These are phyloP conservation scores for Novumbra hubbsi DNA, from an alignment of 2,797 vertebrate species.

Conservation along the genomic window DNA sequence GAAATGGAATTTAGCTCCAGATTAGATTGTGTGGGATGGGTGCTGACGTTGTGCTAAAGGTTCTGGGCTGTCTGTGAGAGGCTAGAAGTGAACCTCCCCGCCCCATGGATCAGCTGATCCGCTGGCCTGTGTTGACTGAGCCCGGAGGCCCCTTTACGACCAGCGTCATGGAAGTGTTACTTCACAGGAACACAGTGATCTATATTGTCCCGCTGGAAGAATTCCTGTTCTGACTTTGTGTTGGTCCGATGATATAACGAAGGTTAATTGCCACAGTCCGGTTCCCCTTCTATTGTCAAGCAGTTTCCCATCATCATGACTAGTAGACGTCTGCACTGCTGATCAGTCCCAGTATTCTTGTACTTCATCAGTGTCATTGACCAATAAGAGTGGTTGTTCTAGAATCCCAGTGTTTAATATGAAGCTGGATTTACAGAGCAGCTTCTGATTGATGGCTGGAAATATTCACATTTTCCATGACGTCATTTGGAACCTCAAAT, in stretches of 20 bases:
- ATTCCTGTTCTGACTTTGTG: constrained; percentile 25
- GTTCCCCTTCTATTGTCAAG: neutral
- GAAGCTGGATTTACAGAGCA: no score
- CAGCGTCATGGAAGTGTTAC: constrained; percentile 48
- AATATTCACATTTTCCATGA: no score
- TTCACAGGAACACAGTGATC: constrained; percentile 29
- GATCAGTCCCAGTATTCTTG: neutral
- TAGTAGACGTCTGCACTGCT: neutral
- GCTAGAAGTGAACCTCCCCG: constrained; percentile 12
- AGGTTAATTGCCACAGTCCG: neutral
- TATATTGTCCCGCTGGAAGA: constrained; percentile 26
- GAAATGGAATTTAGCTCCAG: constrained; percentile 63
- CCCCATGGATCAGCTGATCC: constrained; percentile 33
- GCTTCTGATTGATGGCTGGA: no score
- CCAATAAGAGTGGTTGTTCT: no score
- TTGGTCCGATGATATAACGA: constrained; percentile 8
- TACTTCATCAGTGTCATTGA: no score
- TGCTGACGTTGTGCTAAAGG: constrained; percentile 36
- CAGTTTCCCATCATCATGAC: constrained; percentile 27
- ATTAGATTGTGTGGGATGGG: constrained; percentile 64
- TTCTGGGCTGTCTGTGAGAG: constrained; percentile 29
- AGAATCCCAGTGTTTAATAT: no score
- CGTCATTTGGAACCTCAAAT: no score
- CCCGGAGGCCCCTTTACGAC: constrained; percentile 45
- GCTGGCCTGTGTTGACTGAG: constrained; percentile 39